These are phyloP conservation scores for Catamblyrhynchus diadema DNA, from an alignment of 2,797 vertebrate genomes.

Conservation along the genomic window DNA sequence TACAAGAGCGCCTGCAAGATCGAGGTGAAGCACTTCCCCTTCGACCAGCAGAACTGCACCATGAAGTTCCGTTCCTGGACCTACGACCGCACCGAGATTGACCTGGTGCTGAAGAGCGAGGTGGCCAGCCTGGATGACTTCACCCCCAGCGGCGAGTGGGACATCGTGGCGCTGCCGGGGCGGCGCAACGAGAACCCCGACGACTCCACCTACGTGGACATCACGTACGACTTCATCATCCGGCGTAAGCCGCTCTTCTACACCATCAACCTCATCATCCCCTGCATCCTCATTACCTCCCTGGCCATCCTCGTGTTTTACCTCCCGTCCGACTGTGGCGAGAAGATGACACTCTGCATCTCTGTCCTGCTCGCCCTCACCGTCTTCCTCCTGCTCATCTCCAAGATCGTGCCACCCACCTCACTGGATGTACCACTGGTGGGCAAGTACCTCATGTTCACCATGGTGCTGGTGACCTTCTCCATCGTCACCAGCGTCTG, in stretches of 20 bases:
- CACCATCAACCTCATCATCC: slow-evolving; percentile 97
- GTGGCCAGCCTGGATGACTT: slow-evolving; percentile 97
- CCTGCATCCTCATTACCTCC: slow-evolving; percentile 94
- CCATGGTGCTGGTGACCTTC: slow-evolving; percentile 97
- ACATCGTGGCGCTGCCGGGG: slow-evolving; percentile 93
- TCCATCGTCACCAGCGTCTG: slow-evolving; percentile 96
- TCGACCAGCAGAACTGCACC: slow-evolving; percentile 98
- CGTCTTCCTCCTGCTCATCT: slow-evolving; percentile 94
- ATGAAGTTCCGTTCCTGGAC: slow-evolving; percentile 98
- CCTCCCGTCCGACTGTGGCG: slow-evolving; percentile 92
- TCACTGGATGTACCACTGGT: slow-evolving; percentile 94
- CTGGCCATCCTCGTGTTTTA: slow-evolving; percentile 96
- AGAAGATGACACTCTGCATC: slow-evolving; percentile 97
- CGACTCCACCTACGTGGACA: slow-evolving; percentile 93
- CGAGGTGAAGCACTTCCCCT: slow-evolving; percentile 96
- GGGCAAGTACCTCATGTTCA: slow-evolving; percentile 98
- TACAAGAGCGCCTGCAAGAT: slow-evolving; percentile 98
- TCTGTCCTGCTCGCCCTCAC: slow-evolving; percentile 93
- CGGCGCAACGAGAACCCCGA: slow-evolving; percentile 91
- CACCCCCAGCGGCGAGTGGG: slow-evolving; percentile 97
- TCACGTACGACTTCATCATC: slow-evolving; percentile 97
- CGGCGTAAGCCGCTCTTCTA: slow-evolving; percentile 96
- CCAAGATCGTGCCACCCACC: slow-evolving; percentile 94
- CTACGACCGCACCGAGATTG: slow-evolving; percentile 94
- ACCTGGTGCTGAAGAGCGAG: slow-evolving; percentile 90